Conservation (phyloP, 1,140 invertebrate species). For the Eupristina koningsbergeri region DNA sequence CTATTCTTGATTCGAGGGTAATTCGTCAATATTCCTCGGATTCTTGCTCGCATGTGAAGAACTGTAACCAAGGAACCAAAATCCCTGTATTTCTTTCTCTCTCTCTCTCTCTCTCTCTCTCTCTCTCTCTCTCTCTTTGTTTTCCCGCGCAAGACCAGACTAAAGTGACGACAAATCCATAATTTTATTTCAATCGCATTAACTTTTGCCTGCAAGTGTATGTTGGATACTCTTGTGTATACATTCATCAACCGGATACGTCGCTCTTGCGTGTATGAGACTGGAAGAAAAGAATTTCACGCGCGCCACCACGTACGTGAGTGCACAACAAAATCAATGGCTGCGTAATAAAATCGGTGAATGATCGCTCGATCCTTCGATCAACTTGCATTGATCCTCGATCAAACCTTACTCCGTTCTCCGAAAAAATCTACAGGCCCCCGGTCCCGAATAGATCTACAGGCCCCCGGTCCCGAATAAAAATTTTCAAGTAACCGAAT, state of each 20-base stretch:
- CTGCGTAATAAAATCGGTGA: not conserved
- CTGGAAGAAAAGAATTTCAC: conserved; percentile 6
- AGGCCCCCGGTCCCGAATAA: too few relatives aligned
- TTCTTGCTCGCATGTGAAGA: not conserved
- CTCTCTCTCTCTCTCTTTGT: not conserved
- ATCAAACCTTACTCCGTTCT: too few relatives aligned
- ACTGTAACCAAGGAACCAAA: too few relatives aligned
- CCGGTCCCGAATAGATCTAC: too few relatives aligned
- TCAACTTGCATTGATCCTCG: too few relatives aligned
- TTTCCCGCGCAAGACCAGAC: not conserved
- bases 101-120: too few relatives aligned
- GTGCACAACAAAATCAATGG: not conserved
- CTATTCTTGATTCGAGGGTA: conserved; percentile 14
- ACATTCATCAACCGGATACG: not conserved
- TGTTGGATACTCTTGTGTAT: too few relatives aligned
- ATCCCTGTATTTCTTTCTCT: too few relatives aligned
- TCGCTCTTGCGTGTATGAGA: too few relatives aligned
- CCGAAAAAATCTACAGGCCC: too few relatives aligned
- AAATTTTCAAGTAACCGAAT: too few relatives aligned
- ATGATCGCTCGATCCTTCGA: too few relatives aligned
- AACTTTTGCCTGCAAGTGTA: not conserved
- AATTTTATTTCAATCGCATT: not conserved
- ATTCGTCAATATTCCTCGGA: not conserved
- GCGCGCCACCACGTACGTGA: not conserved
- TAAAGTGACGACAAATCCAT: conserved; percentile 37